Conservation (phyloP, 2,888 invertebrate genomes). For the Corythucha ciliata region DNA sequence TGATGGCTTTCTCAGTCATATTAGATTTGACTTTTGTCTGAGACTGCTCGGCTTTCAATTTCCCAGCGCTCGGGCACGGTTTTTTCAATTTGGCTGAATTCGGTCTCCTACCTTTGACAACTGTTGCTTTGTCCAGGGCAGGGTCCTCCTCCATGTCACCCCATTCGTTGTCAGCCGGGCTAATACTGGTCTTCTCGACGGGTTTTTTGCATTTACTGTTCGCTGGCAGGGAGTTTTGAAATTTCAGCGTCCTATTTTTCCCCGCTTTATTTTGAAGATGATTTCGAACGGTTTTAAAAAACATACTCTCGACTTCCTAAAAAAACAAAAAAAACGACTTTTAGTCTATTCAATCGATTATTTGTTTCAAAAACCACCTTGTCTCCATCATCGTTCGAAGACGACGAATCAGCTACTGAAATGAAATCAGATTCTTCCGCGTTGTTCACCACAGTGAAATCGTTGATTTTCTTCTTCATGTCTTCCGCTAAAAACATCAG, state of each 20-base stretch:
- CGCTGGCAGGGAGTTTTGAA: slow-evolving; percentile 18
- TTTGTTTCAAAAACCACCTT: slow-evolving; percentile 37
- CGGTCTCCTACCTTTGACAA: slow-evolving; percentile 19
- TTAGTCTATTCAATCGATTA: neutral
- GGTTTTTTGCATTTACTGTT: slow-evolving; percentile 18
- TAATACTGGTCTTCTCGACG: slow-evolving; percentile 22
- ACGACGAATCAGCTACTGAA: slow-evolving; percentile 61
- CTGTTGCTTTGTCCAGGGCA: slow-evolving; percentile 22
- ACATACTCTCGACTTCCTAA: slow-evolving; percentile 32
- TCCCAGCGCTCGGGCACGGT: slow-evolving; percentile 19
- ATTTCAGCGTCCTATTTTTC: slow-evolving; percentile 16
- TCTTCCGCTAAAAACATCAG: slow-evolving; percentile 7
- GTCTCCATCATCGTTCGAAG: slow-evolving; percentile 50
- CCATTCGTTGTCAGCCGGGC: slow-evolving; percentile 28
- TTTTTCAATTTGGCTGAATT: slow-evolving; percentile 22
- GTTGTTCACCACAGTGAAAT: slow-evolving; percentile 4
- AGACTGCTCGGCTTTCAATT: slow-evolving; percentile 19
- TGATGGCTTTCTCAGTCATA: slow-evolving; percentile 18
- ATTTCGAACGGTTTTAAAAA: slow-evolving; percentile 28
- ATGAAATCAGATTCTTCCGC: slow-evolving; percentile 47
- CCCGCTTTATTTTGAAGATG: slow-evolving; percentile 26
- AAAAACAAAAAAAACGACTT: slow-evolving; percentile 9
- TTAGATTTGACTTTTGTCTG: slow-evolving; percentile 11
- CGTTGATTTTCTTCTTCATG: neutral
- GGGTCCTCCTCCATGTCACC: slow-evolving; percentile 28